Base-by-base conservation (phyloP, 92 coral and sea anemone genomes). In the Diadumene lineata region DNA sequence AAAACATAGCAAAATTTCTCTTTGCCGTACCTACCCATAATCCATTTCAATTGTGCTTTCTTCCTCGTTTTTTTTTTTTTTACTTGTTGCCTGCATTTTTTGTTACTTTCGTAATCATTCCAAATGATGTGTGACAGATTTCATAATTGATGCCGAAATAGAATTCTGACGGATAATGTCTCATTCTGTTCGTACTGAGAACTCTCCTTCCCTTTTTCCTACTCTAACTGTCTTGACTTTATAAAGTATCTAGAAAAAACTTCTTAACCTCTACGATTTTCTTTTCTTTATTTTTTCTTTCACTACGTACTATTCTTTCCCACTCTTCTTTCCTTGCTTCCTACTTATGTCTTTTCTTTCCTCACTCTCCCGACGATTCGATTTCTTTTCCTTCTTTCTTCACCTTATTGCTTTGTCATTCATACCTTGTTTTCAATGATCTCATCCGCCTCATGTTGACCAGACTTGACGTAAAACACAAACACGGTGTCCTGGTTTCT, bases 401-500 rank as follows among this genome's bases (percentile, higher is more conserved):
- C 74, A 11, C 27, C n/a, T 26, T 64, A 8, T 31, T n/a, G 34
- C 26, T 31, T 23, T 23, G 21, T 11, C 60, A 68, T 9, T 7
- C 56, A n/a, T 69, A 84, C 91, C 80, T 84, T 85, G 69, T 92
- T 92, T 46, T 87, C 92, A 4, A 94, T 79, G 66, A 94, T 91
- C 4, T 84, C 87, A 46, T 83, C 88, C 13, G 97, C 92, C 15
- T 89, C 90, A 24, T 88, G 85, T 56, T 94, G 98, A 31, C 87
- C 97, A 28, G 86, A 70, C 82, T 89, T 94, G 79, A 94, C 92
- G 72, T 94, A 94, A 25, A 94, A 86, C 71, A 94, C 96, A 62
- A 80, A 84, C 57, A 89, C 98, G 0, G 96, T 94, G 74, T 94
- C 98, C 76, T 88, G 97, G 28, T 90, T 86, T 21, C 98, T 87